Percentiles rank a stretch among this genome's conserved stretches.
phyloP scores from a whole-genome alignment of 2,797 vertebrate genomes.

The Galaxias olidus region DNA sequence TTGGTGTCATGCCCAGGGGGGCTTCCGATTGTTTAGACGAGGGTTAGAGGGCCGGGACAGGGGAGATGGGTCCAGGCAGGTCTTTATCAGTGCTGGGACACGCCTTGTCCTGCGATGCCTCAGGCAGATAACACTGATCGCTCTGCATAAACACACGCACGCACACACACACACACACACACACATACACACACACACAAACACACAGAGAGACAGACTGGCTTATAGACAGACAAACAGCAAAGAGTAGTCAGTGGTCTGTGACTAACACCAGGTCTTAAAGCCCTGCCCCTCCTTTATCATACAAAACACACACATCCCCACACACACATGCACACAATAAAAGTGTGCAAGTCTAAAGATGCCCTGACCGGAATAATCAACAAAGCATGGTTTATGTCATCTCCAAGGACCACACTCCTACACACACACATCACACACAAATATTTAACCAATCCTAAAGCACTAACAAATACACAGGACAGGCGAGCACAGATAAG shows the following conservation, averaged over 20 bases:
- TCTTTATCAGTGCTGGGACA: conserved; percentile 41
- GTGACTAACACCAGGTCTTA: conserved; percentile 23
- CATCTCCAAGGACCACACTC: not conserved
- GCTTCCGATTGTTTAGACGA: conserved; percentile 28
- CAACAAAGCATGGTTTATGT: too few species aligned
- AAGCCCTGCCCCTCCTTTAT: not conserved
- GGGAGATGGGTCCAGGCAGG: conserved; percentile 26
- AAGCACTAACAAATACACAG: not conserved
- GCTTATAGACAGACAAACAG: not conserved
- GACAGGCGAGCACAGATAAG: not conserved
- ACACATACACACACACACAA: conserved; percentile 3
- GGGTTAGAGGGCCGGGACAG: conserved; percentile 20
- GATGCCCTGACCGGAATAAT: too few species aligned
- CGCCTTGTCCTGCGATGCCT: conserved; percentile 40
- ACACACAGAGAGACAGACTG: conserved; percentile 1
- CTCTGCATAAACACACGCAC: conserved; percentile 1
- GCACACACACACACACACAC: conserved; percentile 13
- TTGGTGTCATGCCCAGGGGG: conserved; percentile 14
- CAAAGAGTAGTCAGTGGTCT: conserved; percentile 18
- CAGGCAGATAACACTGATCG: conserved; percentile 31
- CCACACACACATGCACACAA: not conserved
- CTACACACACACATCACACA: not conserved
- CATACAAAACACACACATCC: not conserved
- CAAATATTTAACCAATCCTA: conserved; percentile 10
- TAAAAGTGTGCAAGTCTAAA: not conserved